Conservation (phyloP, 1,140 invertebrate genomes). For the Heliconius congener region DNA sequence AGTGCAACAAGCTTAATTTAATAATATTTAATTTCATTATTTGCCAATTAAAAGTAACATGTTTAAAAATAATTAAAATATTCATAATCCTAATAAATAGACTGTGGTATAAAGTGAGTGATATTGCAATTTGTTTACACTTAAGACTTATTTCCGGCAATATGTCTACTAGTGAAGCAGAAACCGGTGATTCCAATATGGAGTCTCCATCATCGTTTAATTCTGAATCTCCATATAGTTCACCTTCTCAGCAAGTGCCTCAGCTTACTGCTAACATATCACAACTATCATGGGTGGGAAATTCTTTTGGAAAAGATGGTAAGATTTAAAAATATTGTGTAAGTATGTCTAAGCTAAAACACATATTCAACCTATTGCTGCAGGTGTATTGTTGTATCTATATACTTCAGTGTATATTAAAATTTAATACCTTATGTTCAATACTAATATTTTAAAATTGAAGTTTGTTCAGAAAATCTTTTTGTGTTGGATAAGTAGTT, state of each 20-base stretch:
- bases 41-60: not conserved
- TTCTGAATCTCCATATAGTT: slow-evolving; percentile 60
- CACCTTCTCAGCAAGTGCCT: slow-evolving; percentile 65
- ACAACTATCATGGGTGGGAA: slow-evolving; percentile 47
- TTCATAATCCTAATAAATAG: not conserved
- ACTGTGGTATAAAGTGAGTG: slow-evolving; percentile 1
- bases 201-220: slow-evolving; percentile 53
- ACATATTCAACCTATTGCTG: too few species aligned
- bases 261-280: slow-evolving; percentile 58
- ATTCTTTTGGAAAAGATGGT: not conserved
- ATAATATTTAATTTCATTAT: not conserved
- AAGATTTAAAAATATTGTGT: not conserved
- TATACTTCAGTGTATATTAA: too few species aligned
- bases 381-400: too few species aligned
- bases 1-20: not conserved
- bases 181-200: slow-evolving; percentile 57
- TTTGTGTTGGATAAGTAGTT: too few species aligned
- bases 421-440: too few species aligned
- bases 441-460: too few species aligned
- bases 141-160: slow-evolving; percentile 7
- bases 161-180: slow-evolving; percentile 26
- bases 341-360: not conserved
- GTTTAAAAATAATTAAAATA: not conserved
- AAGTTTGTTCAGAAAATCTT: too few species aligned
- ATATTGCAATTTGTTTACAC: not conserved